Evolutionary conservation across 1,140 invertebrate genomes (phyloP).

Genomic region (Wiebesia pumilae): DNA sequence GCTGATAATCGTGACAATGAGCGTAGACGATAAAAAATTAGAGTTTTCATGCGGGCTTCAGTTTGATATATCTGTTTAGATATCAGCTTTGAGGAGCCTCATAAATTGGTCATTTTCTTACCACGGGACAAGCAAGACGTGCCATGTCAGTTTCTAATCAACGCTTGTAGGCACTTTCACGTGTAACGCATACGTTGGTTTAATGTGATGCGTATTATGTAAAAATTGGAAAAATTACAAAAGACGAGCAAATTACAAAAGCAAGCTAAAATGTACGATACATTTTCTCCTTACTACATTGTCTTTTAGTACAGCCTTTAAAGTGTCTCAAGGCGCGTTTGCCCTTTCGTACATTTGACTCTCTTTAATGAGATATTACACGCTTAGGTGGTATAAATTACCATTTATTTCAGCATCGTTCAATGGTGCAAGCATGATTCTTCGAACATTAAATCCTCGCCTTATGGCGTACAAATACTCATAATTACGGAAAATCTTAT

Average conservation of each 20-base stretch:
- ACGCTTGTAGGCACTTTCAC: background rate
- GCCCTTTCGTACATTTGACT: no score
- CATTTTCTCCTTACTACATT: background rate
- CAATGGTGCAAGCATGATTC: no score
- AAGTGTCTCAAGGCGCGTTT: no score
- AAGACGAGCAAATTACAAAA: background rate
- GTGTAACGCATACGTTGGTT: background rate
- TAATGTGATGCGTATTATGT: background rate
- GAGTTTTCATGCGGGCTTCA: background rate
- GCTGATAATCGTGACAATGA: background rate
- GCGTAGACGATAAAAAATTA: background rate
- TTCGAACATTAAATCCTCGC: no score
- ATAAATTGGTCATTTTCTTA: background rate
- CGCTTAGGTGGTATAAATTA: no score
- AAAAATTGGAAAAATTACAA: background rate
- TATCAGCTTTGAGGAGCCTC: background rate
- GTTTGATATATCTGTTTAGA: background rate
- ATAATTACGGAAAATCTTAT: background rate
- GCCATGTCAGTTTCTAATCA: background rate
- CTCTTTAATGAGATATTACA: no score
- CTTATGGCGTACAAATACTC: no score
- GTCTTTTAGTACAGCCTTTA: no score
- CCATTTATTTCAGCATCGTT: no score
- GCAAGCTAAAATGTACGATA: background rate
- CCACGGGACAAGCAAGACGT: background rate